These are phyloP conservation scores for Cynopterus brachyotis DNA, from an alignment of 2,113 vertebrate species.

Conservation along the genomic window DNA sequence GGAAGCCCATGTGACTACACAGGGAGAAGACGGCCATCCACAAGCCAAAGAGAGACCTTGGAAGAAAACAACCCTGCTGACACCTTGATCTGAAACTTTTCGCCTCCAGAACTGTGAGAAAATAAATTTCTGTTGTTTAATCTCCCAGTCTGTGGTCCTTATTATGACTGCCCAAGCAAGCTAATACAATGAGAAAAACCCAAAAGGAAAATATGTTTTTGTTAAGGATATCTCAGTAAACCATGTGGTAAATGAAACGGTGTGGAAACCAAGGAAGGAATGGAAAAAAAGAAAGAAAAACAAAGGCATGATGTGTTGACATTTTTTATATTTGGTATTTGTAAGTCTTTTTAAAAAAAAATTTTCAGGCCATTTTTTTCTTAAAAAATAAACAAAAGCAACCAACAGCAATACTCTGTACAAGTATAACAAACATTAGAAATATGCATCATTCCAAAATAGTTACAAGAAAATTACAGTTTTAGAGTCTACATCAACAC, in stretches of 20 bases:
- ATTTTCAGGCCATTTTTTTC: slow-evolving; percentile 80
- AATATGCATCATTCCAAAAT: slow-evolving; percentile 84
- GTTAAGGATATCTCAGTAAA: neutral
- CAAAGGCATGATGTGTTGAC: slow-evolving; percentile 65
- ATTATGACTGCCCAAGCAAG: neutral
- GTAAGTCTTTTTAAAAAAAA: slow-evolving; percentile 80
- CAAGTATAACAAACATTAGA: slow-evolving; percentile 85
- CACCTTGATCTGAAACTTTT: neutral
- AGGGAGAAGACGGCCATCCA: rapidly evolving
- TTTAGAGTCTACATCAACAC: slow-evolving; percentile 78
- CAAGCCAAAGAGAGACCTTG: neutral
- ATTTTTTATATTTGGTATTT: slow-evolving; percentile 86
- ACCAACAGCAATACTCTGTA: slow-evolving; percentile 83
- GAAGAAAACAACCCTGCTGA: neutral
- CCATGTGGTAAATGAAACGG: rapidly evolving
- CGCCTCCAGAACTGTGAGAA: neutral
- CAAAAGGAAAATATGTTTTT: neutral
- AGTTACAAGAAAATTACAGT: slow-evolving; percentile 80
- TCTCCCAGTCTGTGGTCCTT: neutral
- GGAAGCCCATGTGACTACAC: neutral
- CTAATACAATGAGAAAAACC: neutral
- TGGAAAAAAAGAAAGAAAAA: neutral
- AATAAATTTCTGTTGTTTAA: neutral
- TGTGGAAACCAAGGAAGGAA: rapidly evolving
- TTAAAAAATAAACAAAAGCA: slow-evolving; percentile 73